A percentile compares a stretch with the other conserved stretches of the same genome.
phyloP scores from a whole-genome alignment of 2,888 invertebrate genomes.

The Drosophila conformis region DNA sequence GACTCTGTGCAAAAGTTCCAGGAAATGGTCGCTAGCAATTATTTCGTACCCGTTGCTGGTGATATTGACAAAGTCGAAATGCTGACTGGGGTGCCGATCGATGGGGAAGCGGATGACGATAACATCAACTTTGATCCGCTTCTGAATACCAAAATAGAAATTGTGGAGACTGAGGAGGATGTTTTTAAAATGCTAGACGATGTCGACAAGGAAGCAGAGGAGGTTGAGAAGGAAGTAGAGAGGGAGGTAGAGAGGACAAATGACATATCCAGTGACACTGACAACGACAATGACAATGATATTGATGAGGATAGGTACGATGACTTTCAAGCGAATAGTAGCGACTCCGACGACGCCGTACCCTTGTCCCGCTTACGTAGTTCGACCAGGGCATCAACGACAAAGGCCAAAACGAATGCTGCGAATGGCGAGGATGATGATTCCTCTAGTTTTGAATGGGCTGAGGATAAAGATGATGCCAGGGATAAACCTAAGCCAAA shows the following conservation, averaged over 20 bases:
- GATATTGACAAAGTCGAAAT: conserved; percentile 64
- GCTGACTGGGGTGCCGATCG: conserved; percentile 40
- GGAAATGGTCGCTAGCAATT: conserved; percentile 63
- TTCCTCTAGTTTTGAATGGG: conserved; percentile 50
- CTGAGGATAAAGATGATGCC: conserved; percentile 24
- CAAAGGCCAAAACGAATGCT: conserved; percentile 24
- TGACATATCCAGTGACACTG: conserved; percentile 13
- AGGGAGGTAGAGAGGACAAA: conserved; percentile 2
- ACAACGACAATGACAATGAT: conserved; percentile 40
- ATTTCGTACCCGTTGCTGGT: conserved; percentile 34
- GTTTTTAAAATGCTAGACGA: conserved; percentile 79
- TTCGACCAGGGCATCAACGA: conserved; percentile 13
- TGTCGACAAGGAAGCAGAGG: conserved; percentile 69
- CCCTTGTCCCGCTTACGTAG: conserved; percentile 66
- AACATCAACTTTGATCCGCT: conserved; percentile 56
- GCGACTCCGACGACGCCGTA: conserved; percentile 66
- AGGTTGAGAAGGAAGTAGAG: conserved; percentile 34
- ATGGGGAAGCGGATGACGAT: conserved; percentile 71
- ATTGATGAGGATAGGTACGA: conserved; percentile 56
- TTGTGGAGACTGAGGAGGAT: conserved; percentile 76
- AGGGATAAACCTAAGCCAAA: conserved; percentile 45
- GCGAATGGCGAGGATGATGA: conserved; percentile 36
- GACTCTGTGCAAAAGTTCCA: conserved; percentile 79
- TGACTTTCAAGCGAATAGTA: conserved; percentile 63
- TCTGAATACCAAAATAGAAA: conserved; percentile 66